A percentile compares a stretch with the other conserved stretches of the same genome.
These are phyloP conservation scores for Philopedon plagiatum DNA, from an alignment of 2,888 invertebrate species.

Conservation along the genomic window DNA sequence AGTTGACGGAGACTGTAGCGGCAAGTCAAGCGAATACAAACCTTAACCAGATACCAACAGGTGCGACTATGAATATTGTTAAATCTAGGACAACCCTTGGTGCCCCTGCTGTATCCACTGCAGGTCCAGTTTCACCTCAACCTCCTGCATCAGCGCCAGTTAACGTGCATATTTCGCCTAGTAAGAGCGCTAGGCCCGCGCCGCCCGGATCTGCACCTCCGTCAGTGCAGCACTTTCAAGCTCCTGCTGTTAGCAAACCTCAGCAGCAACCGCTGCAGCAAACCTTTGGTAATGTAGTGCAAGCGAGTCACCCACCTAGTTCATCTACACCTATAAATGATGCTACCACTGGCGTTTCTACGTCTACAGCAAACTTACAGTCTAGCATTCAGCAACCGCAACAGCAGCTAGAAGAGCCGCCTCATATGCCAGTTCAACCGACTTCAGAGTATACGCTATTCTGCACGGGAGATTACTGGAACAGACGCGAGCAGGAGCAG, in stretches of 20 bases:
- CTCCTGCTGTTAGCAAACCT: conserved; percentile 50
- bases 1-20: conserved; percentile 73
- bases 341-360: background rate
- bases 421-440: conserved; percentile 61
- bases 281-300: conserved; percentile 27
- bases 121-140: conserved; percentile 63
- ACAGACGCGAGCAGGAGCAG: conserved; percentile 70
- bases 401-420: conserved; percentile 30
- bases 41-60: conserved; percentile 38
- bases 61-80: background rate
- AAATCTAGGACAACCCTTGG: conserved; percentile 41
- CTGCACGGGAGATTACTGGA: conserved; percentile 81
- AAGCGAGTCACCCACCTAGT: conserved; percentile 18
- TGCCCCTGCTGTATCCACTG: conserved; percentile 54
- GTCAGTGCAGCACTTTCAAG: conserved; percentile 65
- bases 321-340: conserved; percentile 15
- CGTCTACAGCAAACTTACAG: conserved; percentile 20
- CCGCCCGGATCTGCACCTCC: conserved; percentile 68
- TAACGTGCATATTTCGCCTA: conserved; percentile 62
- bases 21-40: conserved; percentile 49
- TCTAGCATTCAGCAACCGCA: conserved; percentile 21
- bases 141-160: conserved; percentile 51
- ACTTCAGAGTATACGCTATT: conserved; percentile 90
- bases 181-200: conserved; percentile 61
- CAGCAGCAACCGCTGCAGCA: conserved; percentile 17